A percentile compares a stretch with the other conserved stretches of the same genome.
Conservation (phyloP, 2,113 vertebrate genomes). For the Prunella fulvescens region DNA sequence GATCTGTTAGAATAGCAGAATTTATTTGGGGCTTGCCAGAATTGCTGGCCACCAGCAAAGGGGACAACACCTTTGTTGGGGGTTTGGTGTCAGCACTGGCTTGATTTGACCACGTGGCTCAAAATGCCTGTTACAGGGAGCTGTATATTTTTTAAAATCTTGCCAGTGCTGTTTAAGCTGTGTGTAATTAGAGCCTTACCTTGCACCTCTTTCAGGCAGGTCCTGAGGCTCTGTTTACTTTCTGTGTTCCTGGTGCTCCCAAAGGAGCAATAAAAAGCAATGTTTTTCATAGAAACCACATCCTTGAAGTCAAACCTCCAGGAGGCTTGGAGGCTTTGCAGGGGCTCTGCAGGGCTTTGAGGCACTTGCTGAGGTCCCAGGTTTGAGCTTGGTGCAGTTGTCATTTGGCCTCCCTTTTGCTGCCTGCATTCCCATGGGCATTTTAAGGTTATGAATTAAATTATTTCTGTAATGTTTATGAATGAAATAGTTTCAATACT, state of each 20-base stretch:
- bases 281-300: neutral
- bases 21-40: neutral
- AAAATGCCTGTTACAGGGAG: neutral
- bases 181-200: neutral
- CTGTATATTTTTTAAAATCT: neutral
- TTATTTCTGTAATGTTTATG: neutral
- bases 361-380: neutral
- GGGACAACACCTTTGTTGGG: neutral
- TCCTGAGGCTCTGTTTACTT: neutral
- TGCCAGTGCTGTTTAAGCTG: neutral
- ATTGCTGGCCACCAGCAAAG: neutral
- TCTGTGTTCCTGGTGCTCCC: neutral
- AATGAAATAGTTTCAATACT: neutral
- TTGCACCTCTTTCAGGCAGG: neutral
- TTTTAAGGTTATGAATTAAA: neutral
- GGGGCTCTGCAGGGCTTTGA: neutral
- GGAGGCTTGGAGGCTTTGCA: neutral
- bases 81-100: rapidly evolving
- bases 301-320: neutral
- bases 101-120: neutral
- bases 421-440: neutral
- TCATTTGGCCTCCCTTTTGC: neutral
- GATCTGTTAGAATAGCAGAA: neutral
- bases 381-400: neutral
- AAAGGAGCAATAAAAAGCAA: neutral